Evolutionary conservation across 1,140 invertebrate species (phyloP), one percentile per base, ranked within the genome.

Genomic region (Mya arenaria): DNA sequence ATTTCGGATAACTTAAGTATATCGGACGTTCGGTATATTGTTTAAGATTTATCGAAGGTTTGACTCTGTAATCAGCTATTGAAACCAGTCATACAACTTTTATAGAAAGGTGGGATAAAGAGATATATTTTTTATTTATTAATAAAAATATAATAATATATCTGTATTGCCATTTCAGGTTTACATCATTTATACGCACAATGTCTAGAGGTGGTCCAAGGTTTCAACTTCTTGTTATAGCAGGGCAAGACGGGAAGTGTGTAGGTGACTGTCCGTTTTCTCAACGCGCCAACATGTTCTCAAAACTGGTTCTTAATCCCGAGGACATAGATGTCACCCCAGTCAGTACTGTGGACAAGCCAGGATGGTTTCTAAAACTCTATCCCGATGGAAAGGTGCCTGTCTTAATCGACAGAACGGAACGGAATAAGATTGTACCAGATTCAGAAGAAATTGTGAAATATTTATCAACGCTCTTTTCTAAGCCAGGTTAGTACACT

Each of bases 241-340:
- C 94, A 0, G 94, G 93, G 0, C 90, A 91, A 58, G 93, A 94
- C 85, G 93, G 92, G 0, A 89, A 92, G 75, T 86, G 90, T 36
- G 88, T 94, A 58, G 94, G 94, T 4, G 94, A 94, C 17, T 94
- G 94, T 89, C 94, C 94, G 10, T 93, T 94, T 80, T 94, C 93
- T 74, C 94, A 94, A 73, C 83, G 92, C 44, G 87, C 93, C 10
- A 91, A 93, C 71, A 94, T 94, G 92, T 86, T 93, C n/a, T 78
- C 92, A 1, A 73, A 92, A 30, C 63, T 94, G 32, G 94, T 94
- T 85, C 82, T 91, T 28, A 84, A 85, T 8, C 80, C 75, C 19
- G 85, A 86, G 39, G 80, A 84, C 58, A 91, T 93, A 65, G 88
- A 89, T 65, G 90, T 93, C 32, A 91, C 87, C 23, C 91, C 93